Evolutionary conservation across 2,888 invertebrate species (phyloP), one percentile per base, ranked within the genome.

Genomic region (Allacma fusca): DNA sequence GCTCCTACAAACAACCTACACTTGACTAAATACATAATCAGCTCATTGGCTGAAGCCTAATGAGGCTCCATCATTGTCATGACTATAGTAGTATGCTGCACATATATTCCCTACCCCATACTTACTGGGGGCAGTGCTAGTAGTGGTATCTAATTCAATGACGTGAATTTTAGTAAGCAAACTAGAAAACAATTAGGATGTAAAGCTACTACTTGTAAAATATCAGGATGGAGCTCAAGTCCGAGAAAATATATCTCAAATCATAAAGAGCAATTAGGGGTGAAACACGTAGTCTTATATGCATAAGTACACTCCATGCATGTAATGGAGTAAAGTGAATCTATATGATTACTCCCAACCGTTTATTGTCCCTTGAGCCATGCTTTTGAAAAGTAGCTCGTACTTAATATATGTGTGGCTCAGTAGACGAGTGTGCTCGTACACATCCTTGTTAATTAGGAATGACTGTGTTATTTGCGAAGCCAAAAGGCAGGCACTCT

Each of bases 401-500:
- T n/a, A n/a, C n/a, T n/a, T n/a, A n/a, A n/a, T n/a, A n/a, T n/a
- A n/a, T n/a, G n/a, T n/a, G n/a, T n/a, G n/a, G n/a, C n/a, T n/a
- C n/a, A n/a, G n/a, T n/a, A n/a, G n/a, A n/a, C n/a, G n/a, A n/a
- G n/a, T n/a, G n/a, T n/a, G n/a, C n/a, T n/a, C n/a, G n/a, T n/a
- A n/a, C n/a, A 65, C 29, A 65, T 65, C 21, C 68, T 68, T 40
- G 40, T 40, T 68, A 68, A 68, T 68, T 68, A 68, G 40, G 21
- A 68, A 19, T 40, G 40, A 40, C 34, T 68, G 26, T 34, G 40
- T 68, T 68, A 40, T 29, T 23, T 40, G 29, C 40, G n/a, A 40
- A 40, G 29, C 26, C 12, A n/a, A 5, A 65, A 19, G 4, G 16
- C 13, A 16, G 16, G 57, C 13, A 57, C 5, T 57, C n/a, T 21